Conservation (phyloP, 2,888 invertebrate genomes). For the Dendrolimus pini region DNA sequence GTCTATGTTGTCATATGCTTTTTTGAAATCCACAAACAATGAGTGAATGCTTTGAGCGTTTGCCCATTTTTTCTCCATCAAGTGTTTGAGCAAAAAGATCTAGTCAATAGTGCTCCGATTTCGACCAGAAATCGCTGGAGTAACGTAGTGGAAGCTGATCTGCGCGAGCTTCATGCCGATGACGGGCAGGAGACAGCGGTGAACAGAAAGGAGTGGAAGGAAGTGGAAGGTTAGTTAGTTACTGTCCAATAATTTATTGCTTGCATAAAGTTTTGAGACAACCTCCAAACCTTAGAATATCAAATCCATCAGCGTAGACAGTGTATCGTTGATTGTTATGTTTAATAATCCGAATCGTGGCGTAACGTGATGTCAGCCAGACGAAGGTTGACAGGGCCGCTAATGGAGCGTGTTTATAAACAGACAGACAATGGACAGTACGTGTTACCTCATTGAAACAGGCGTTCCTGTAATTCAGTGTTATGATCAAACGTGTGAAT, state of each 20-base stretch:
- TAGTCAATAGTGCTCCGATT: neutral
- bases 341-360: neutral
- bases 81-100: neutral
- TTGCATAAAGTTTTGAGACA: too few species aligned
- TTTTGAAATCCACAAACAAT: conserved; percentile 1
- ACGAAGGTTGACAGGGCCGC: neutral
- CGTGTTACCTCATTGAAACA: neutral
- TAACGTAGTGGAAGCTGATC: too few species aligned
- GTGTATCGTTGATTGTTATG: neutral
- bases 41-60: conserved; percentile 1
- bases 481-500: too few species aligned
- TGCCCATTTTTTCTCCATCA: conserved; percentile 1
- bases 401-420: neutral
- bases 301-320: neutral
- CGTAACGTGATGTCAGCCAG: neutral
- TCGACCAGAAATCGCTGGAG: too few species aligned
- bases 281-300: too few species aligned
- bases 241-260: too few species aligned
- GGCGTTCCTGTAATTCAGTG: neutral
- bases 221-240: too few species aligned
- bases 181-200: too few species aligned
- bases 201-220: too few species aligned
- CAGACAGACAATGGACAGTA: neutral
- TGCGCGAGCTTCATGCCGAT: too few species aligned
- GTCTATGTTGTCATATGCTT: conserved; percentile 1